Conservation (phyloP, 2,888 invertebrate species). For the Allophyes oxyacanthae region DNA sequence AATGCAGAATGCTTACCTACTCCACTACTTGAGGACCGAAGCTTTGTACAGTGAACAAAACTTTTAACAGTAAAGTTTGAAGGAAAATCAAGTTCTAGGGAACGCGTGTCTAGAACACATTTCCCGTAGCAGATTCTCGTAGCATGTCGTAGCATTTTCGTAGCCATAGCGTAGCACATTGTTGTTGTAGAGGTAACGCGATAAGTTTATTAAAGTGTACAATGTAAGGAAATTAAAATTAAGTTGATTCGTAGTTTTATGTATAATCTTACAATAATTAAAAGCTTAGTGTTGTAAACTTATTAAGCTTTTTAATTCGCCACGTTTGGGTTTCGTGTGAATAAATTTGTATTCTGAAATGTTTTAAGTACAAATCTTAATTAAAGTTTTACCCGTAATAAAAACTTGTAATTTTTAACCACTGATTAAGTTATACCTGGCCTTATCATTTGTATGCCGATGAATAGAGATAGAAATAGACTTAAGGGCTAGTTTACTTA, state of each 20-base stretch:
- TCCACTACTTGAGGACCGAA: not conserved
- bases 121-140: conserved; percentile 33
- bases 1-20: conserved; percentile 6
- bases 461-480: no score
- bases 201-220: conserved; percentile 14
- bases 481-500: no score
- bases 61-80: conserved; percentile 24
- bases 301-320: no score
- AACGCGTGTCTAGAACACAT: conserved; percentile 23
- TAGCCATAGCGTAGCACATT: conserved; percentile 41
- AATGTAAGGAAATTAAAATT: conserved; percentile 14
- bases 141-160: conserved; percentile 33
- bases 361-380: no score
- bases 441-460: no score
- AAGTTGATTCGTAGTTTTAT: not conserved
- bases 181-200: conserved; percentile 20
- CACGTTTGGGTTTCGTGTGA: no score
- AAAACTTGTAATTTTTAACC: no score
- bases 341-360: no score
- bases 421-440: no score
- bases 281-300: no score
- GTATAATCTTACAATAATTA: not conserved
- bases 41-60: conserved; percentile 17
- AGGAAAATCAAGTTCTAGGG: conserved; percentile 21
- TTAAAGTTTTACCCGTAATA: no score